These are phyloP conservation scores for Phaethornis superciliosus DNA, from an alignment of 2,113 vertebrate genomes.

Conservation along the genomic window DNA sequence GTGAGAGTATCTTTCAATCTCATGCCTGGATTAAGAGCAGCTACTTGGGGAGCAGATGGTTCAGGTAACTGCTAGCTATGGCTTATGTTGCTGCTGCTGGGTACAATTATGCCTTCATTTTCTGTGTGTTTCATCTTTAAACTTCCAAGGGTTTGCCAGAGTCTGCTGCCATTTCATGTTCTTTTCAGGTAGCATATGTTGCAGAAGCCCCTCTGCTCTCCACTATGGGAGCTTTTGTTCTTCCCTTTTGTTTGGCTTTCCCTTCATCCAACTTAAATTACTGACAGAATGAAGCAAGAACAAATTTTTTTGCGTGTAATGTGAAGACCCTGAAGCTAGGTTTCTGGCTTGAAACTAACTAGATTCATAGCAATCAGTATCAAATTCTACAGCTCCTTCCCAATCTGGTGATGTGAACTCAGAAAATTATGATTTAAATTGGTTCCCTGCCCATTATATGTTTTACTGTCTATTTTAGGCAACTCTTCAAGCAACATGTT, in stretches of 20 bases:
- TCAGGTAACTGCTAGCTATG: background rate
- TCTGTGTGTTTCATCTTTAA: background rate
- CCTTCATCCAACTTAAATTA: background rate
- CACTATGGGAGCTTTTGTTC: background rate
- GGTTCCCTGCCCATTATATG: background rate
- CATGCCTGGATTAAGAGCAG: background rate
- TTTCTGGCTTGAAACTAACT: background rate
- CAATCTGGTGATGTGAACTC: background rate
- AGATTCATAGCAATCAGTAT: background rate
- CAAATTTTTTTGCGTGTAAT: background rate
- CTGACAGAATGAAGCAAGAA: background rate
- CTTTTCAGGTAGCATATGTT: background rate
- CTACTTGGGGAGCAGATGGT: background rate
- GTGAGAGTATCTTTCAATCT: background rate
- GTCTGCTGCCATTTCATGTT: slow-evolving; percentile 10
- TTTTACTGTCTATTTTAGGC: background rate
- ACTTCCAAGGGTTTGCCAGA: background rate
- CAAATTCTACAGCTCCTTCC: background rate
- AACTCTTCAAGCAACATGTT: background rate
- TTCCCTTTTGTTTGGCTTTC: background rate
- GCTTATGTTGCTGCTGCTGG: background rate
- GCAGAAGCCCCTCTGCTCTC: background rate
- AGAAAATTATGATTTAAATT: background rate
- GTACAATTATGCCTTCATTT: background rate
- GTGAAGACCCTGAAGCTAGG: background rate